These are phyloP conservation scores for Ferdinandea cuprea DNA, from an alignment of 2,888 invertebrate species.

Conservation along the genomic window DNA sequence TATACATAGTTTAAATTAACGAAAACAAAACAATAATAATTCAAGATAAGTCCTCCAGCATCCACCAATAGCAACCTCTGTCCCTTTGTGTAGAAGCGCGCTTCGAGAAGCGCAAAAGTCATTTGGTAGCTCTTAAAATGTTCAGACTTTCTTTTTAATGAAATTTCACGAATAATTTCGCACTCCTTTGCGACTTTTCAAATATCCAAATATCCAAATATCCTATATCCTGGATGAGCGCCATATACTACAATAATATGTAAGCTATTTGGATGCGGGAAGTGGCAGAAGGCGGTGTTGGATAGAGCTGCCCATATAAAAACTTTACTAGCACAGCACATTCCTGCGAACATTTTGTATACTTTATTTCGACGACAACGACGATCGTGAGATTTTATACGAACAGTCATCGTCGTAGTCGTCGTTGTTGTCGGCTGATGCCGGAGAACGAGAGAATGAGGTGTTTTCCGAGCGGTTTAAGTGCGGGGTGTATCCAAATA, in stretches of 20 bases:
- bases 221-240: slow-evolving; percentile 30
- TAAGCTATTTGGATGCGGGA: not conserved
- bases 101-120: slow-evolving; percentile 24
- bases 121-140: slow-evolving; percentile 43
- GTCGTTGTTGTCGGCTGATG: not conserved
- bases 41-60: not conserved
- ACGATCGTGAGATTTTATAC: slow-evolving; percentile 21
- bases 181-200: slow-evolving; percentile 11
- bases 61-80: slow-evolving; percentile 9
- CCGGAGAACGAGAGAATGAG: slow-evolving; percentile 8
- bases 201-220: slow-evolving; percentile 36
- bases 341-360: slow-evolving; percentile 50
- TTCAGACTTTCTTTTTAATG: slow-evolving; percentile 63
- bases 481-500: slow-evolving; percentile 67
- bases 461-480: slow-evolving; percentile 40
- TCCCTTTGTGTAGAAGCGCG: not conserved
- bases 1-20: not conserved
- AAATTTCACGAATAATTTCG: slow-evolving; percentile 57
- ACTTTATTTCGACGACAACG: slow-evolving; percentile 34
- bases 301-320: slow-evolving; percentile 43
- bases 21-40: not conserved
- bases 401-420: no score
- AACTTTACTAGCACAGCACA: slow-evolving; percentile 61
- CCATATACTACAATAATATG: slow-evolving; percentile 8
- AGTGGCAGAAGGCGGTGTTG: not conserved